These are phyloP conservation scores for Propithecus deckenii DNA, from an alignment of 2,797 vertebrate species.

Conservation along the genomic window DNA sequence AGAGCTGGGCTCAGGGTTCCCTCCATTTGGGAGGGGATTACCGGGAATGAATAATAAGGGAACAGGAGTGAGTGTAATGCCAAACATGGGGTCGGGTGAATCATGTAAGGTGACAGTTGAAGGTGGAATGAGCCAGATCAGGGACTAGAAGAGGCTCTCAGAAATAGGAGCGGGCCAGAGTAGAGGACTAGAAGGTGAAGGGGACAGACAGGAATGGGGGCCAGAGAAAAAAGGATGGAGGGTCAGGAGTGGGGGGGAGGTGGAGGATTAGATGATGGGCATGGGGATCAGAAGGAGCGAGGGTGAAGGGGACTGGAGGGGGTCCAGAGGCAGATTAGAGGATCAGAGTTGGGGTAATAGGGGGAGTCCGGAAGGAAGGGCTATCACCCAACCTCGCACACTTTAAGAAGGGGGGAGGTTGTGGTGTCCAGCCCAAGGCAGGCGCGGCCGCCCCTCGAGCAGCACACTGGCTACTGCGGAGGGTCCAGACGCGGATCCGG, in stretches of 20 bases:
- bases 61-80: not conserved
- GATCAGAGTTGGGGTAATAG: not conserved
- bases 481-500: not conserved
- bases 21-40: not conserved
- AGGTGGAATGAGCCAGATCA: not conserved
- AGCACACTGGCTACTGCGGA: conserved; percentile 56
- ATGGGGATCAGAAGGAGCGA: not conserved
- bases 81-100: not conserved
- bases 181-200: not conserved
- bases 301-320: not conserved
- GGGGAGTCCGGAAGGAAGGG: not conserved
- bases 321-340: not conserved
- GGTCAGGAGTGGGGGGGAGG: not conserved
- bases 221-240: not conserved
- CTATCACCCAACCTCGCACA: conserved; percentile 47
- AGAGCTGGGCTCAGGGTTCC: conserved; percentile 5
- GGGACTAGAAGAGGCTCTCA: not conserved
- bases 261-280: not conserved
- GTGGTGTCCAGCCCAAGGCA: conserved; percentile 14
- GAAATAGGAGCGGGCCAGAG: not conserved
- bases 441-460: conserved; percentile 31
- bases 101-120: not conserved
- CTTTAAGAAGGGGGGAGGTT: not conserved
- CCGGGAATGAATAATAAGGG: conserved; percentile 18
- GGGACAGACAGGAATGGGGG: not conserved